Evolutionary conservation across 2,113 vertebrate species (phyloP).

Genomic region (Delphinus delphis): DNA sequence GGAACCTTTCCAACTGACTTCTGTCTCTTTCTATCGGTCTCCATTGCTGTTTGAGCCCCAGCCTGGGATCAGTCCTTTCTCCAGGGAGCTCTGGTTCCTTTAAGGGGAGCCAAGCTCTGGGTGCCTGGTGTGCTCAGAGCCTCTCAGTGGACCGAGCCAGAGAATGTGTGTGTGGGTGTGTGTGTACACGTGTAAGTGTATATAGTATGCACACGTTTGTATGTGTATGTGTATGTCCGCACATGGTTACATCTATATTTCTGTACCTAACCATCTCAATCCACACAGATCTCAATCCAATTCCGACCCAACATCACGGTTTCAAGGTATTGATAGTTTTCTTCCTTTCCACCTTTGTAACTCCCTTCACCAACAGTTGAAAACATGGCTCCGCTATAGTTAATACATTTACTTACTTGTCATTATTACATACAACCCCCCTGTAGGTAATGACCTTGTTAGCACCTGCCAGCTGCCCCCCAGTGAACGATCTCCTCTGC

Average conservation of each 20-base stretch:
- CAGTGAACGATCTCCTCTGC: not conserved
- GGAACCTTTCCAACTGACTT: not conserved
- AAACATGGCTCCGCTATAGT: not conserved
- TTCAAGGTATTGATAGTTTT: not conserved
- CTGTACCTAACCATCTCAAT: no score
- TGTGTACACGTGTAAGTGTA: no score
- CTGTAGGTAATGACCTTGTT: not conserved
- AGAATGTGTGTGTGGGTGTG: not conserved
- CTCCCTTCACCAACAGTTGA: not conserved
- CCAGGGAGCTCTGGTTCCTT: not conserved
- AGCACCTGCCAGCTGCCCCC: not conserved
- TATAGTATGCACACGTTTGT: not conserved
- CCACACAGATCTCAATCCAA: not conserved
- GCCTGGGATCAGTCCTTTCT: not conserved
- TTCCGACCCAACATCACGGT: no score
- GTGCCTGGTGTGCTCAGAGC: not conserved
- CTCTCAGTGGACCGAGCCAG: not conserved
- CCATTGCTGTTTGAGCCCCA: not conserved
- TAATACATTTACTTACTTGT: not conserved
- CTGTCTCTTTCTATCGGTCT: not conserved
- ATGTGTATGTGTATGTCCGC: not conserved
- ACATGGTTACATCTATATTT: not conserved
- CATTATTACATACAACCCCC: not conserved
- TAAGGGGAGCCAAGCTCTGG: not conserved
- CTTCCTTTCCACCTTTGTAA: not conserved